Evolutionary conservation across 2,888 invertebrate species (phyloP), one percentile per base, ranked within the genome.

Genomic region (Cantharis rufa): DNA sequence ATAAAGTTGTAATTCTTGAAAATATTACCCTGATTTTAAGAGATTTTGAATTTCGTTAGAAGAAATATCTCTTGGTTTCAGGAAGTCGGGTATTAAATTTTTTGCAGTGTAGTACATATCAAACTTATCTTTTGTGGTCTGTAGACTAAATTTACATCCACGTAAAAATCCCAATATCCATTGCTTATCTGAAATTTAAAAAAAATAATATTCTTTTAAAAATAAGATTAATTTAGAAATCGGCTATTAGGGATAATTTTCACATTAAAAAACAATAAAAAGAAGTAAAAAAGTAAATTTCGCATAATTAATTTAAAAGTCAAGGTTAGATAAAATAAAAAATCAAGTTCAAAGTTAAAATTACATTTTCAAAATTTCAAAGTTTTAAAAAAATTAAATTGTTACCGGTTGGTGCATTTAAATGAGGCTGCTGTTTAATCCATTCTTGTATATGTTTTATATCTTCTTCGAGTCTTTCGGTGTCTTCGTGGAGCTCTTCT

Each of bases 101-200:
- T 90, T 90, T 83, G 90, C 84, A 11, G 91, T 91, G 82, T 92
- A 92, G 82, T 89, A 92, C 87, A 90, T 89, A 78, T 91, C 91
- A 32, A 91, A 81, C 81, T 91, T 91, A 80, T 89, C 88, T 84
- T 91, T 91, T 63, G 89, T 88, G 78, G 89, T 87, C 82, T 91
- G 90, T 63, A 91, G 82, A 72, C 90, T 90, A 83, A 89, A 90
- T 85, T 91, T 91, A 80, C 89, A 89, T 68, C 90, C 90, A 5
- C 91, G 88, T 16, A 91, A 84, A 85, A 90, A 91, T 28, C 88
- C 87, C 1, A 90, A 81, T 3, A 91, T 84, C 88, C 90, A 90
- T 85, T 91, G 90, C 79, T 91, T 89, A 81, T 89, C 91, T 89
- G 84, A 70, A 87, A 18, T 18, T 18, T 18, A 3, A 3, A 2